A percentile compares a stretch with the other conserved stretches of the same genome.
Conservation (phyloP, 2,888 invertebrate genomes). For the Melolontha melolontha region DNA sequence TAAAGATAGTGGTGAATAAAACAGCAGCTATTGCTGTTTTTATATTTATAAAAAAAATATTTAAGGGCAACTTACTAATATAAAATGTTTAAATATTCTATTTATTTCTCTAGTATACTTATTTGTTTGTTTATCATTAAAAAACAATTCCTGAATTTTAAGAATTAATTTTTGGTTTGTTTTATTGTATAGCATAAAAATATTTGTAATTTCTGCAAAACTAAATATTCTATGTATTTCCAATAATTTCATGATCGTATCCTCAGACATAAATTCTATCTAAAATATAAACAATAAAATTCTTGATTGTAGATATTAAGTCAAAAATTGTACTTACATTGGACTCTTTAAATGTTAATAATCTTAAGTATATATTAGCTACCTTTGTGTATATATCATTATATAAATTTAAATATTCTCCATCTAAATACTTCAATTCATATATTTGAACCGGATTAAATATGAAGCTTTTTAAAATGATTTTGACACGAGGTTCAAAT, state of each 20-base stretch:
- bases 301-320: too few species aligned
- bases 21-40: too few species aligned
- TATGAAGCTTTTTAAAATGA: slow-evolving; percentile 59
- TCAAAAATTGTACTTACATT: slow-evolving; percentile 66
- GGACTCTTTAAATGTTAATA: slow-evolving; percentile 84
- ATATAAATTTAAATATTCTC: slow-evolving; percentile 67
- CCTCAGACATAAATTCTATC: slow-evolving; percentile 60
- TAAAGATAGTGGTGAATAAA: too few species aligned
- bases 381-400: slow-evolving; percentile 74
- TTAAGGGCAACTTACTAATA: slow-evolving; percentile 58
- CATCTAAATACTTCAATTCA: slow-evolving; percentile 60
- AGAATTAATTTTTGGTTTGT: slow-evolving; percentile 56
- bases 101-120: slow-evolving; percentile 58
- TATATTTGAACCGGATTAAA: slow-evolving; percentile 61
- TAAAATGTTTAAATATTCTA: slow-evolving; percentile 56
- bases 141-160: slow-evolving; percentile 56
- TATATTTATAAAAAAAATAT: too few species aligned
- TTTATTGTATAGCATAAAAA: slow-evolving; percentile 57
- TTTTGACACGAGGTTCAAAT: slow-evolving; percentile 56
- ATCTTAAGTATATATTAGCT: slow-evolving; percentile 79
- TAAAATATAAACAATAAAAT: slow-evolving; percentile 53
- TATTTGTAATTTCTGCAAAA: slow-evolving; percentile 57
- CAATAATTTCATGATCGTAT: slow-evolving; percentile 55
- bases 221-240: slow-evolving; percentile 58
- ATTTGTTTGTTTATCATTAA: slow-evolving; percentile 52